A percentile compares a stretch with the other conserved stretches of the same genome.
Evolutionary conservation across 2,797 vertebrate species (phyloP).

Genomic region (Pteronotus mesoamericanus): DNA sequence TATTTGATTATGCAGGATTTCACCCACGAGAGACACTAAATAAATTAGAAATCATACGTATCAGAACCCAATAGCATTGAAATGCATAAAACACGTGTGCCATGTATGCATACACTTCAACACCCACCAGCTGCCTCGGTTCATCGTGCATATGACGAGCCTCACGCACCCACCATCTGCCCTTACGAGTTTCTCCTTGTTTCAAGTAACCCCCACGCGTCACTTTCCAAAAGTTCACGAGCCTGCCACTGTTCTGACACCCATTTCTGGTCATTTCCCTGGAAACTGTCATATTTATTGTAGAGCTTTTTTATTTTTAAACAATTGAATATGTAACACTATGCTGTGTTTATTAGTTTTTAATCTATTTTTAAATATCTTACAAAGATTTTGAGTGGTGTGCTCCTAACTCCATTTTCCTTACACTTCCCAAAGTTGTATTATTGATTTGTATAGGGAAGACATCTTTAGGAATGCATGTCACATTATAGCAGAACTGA

Average conservation of each 20-base stretch:
- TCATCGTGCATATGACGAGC: accelerated
- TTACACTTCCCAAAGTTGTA: background rate
- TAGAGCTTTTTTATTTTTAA: background rate
- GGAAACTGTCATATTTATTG: background rate
- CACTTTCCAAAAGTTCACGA: background rate
- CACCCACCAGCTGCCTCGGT: background rate
- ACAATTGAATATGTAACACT: background rate
- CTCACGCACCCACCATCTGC: too few relatives aligned
- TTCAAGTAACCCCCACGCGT: background rate
- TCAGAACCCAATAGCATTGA: background rate
- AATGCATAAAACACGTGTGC: background rate
- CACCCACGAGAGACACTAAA: background rate
- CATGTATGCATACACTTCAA: background rate
- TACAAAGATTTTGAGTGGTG: background rate
- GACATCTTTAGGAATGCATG: background rate
- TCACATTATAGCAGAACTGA: background rate
- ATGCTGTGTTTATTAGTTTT: background rate
- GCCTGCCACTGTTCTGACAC: background rate
- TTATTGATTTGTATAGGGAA: background rate
- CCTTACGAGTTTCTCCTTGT: background rate
- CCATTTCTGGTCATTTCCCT: background rate
- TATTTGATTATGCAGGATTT: background rate
- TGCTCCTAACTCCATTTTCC: background rate
- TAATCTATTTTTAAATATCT: background rate
- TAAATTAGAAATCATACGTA: background rate